Evolutionary conservation across 2,888 invertebrate species (phyloP).

Genomic region (Ophion ellenae): DNA sequence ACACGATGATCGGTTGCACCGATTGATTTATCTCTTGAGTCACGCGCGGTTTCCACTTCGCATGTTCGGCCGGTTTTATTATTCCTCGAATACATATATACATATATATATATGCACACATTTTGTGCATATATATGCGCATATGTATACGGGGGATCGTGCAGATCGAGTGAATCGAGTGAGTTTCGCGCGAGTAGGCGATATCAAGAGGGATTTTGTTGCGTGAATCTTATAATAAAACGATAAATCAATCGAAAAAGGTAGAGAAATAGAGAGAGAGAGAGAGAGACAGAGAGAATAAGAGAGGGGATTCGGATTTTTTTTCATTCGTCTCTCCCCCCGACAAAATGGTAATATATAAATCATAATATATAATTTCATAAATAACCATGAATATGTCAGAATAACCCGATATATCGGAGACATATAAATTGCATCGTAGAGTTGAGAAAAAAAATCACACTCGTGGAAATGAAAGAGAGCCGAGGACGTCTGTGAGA

Average conservation of each 20-base stretch:
- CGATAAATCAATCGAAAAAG: conserved; percentile 65
- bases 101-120: conserved; percentile 28
- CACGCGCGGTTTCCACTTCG: conserved; percentile 52
- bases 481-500: neutral
- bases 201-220: conserved; percentile 60
- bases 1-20: conserved; percentile 54
- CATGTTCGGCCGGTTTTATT: conserved; percentile 60
- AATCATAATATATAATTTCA: conserved; percentile 54
- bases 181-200: conserved; percentile 61
- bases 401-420: conserved; percentile 2
- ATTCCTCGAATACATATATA: conserved; percentile 53
- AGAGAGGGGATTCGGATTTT: conserved; percentile 31
- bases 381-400: conserved; percentile 46
- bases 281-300: neutral
- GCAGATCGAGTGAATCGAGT: conserved; percentile 34
- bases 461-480: neutral
- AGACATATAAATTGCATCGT: conserved; percentile 48
- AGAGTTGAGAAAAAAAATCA: neutral
- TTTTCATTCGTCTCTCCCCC: conserved; percentile 21
- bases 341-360: conserved; percentile 58
- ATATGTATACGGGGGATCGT: conserved; percentile 31
- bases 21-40: conserved; percentile 64
- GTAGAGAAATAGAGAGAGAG: conserved; percentile 3
- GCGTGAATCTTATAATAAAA: conserved; percentile 64
- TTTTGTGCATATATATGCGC: conserved; percentile 18